A percentile compares a stretch with the other conserved stretches of the same genome.
phyloP scores from a whole-genome alignment of 2,797 vertebrate genomes.

The Mormyrus hasselquistii region DNA sequence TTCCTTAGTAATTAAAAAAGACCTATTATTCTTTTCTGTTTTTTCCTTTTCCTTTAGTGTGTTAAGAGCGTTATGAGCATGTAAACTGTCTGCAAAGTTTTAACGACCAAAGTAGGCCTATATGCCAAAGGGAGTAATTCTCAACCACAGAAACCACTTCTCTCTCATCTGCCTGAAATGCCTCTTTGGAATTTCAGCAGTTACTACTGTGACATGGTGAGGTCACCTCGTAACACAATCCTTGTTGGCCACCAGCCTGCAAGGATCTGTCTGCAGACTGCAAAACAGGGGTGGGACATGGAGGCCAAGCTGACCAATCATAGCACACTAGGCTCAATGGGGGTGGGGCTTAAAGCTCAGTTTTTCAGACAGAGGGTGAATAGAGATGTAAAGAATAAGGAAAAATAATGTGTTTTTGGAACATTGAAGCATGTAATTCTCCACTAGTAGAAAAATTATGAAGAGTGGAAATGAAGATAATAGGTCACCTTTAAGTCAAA shows the following conservation, averaged over 20 bases:
- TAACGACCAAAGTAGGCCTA: neutral
- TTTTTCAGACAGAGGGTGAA: neutral
- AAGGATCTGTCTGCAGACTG: neutral
- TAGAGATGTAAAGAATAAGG: neutral
- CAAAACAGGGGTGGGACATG: neutral
- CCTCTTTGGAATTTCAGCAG: neutral
- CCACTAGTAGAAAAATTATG: neutral
- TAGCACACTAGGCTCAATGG: neutral
- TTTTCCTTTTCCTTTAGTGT: neutral
- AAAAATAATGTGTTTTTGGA: neutral
- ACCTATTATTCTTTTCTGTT: neutral
- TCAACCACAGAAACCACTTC: neutral
- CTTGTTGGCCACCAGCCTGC: neutral
- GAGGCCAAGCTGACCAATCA: neutral
- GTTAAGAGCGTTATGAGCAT: neutral
- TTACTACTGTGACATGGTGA: neutral
- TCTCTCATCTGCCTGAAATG: neutral
- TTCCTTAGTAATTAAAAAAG: neutral
- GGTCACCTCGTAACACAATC: neutral
- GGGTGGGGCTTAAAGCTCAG: neutral
- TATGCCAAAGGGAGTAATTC: neutral
- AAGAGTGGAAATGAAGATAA: neutral
- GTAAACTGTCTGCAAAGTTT: neutral
- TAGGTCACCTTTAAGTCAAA: neutral
- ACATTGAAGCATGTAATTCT: neutral